Percentiles rank a stretch among this genome's conserved stretches.
Conservation (phyloP, 2,113 vertebrate genomes). For the Urocitellus parryii region DNA sequence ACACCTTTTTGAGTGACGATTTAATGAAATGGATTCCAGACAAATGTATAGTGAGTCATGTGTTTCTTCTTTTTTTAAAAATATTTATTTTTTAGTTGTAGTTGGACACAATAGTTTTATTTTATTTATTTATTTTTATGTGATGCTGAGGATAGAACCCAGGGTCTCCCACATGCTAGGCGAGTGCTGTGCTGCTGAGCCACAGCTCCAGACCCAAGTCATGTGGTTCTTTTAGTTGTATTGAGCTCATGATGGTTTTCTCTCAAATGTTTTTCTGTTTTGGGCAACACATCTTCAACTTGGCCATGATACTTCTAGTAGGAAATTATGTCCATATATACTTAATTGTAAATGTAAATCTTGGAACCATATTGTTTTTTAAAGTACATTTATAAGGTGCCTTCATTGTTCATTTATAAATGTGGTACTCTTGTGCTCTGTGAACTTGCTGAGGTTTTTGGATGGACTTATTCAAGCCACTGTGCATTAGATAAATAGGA, state of each 20-base stretch:
- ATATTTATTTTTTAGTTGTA: too few relatives aligned
- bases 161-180: too few relatives aligned
- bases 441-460: slow-evolving; percentile 3
- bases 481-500: not conserved
- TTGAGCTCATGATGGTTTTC: not conserved
- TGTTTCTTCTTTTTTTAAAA: not conserved
- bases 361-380: not conserved
- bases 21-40: not conserved
- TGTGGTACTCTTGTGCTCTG: not conserved
- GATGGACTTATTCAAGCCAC: not conserved
- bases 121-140: too few relatives aligned
- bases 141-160: too few relatives aligned
- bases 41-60: not conserved
- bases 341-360: slow-evolving; percentile 23
- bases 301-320: not conserved
- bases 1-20: not conserved
- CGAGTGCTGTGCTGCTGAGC: too few relatives aligned
- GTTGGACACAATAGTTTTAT: too few relatives aligned
- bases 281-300: not conserved
- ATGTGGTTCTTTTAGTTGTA: not conserved
- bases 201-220: not conserved
- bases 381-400: not conserved
- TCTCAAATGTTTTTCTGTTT: not conserved
- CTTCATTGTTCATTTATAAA: not conserved
- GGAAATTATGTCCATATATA: not conserved